A percentile compares a stretch with the other conserved stretches of the same genome.
phyloP scores from a whole-genome alignment of 2,797 vertebrate species.

The Sebastes vulpes region DNA sequence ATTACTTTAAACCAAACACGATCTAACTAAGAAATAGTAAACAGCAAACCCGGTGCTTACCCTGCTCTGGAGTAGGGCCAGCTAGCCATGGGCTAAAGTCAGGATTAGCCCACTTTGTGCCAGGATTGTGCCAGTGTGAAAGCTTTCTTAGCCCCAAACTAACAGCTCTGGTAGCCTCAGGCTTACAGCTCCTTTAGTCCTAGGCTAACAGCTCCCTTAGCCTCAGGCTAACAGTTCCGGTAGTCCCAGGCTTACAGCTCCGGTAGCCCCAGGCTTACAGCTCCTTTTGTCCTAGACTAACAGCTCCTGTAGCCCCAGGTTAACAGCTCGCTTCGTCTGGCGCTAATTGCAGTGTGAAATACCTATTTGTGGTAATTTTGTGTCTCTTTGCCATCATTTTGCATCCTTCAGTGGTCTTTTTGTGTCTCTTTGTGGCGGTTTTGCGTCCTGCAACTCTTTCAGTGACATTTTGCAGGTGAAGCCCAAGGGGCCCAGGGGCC shows the following conservation, averaged over 20 bases:
- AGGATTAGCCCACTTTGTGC: too few relatives aligned
- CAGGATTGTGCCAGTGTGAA: too few relatives aligned
- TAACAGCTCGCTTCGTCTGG: too few relatives aligned
- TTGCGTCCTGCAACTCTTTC: background rate
- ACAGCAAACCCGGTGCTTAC: fast-evolving
- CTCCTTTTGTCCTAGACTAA: fast-evolving
- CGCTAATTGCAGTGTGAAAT: too few relatives aligned
- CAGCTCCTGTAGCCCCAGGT: fast-evolving
- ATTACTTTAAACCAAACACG: fast-evolving
- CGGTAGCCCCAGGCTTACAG: too few relatives aligned
- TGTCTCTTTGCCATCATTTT: background rate
- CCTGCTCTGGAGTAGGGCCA: too few relatives aligned
- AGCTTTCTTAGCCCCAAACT: too few relatives aligned
- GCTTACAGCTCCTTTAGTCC: too few relatives aligned
- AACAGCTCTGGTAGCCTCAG: fast-evolving
- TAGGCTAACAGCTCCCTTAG: too few relatives aligned
- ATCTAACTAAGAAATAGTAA: fast-evolving
- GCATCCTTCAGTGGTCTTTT: background rate
- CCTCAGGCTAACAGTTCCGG: too few relatives aligned
- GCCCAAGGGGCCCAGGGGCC: background rate
- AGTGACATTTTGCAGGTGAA: background rate
- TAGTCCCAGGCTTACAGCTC: too few relatives aligned
- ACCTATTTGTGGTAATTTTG: background rate
- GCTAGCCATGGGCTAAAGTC: too few relatives aligned
- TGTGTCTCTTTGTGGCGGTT: background rate